Percentiles rank a stretch among this genome's conserved stretches.
phyloP scores from a whole-genome alignment of 2,797 vertebrate genomes.

The Microctenopoma stevenorrisi region DNA sequence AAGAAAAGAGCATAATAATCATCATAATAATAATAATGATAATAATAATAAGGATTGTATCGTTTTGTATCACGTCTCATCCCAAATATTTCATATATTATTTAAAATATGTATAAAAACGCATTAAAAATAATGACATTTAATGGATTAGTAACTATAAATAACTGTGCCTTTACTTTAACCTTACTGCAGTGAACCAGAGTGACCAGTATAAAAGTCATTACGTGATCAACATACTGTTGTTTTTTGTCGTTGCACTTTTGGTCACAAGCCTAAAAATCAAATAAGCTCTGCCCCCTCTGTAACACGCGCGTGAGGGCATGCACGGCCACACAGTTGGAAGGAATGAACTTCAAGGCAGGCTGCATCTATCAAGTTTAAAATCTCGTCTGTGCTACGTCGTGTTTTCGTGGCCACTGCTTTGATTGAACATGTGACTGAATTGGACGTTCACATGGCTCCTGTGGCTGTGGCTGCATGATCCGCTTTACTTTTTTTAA shows the following conservation, averaged over 20 bases:
- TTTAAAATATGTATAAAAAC: too few relatives aligned
- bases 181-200: neutral
- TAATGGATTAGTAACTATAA: neutral
- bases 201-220: neutral
- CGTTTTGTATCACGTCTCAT: too few relatives aligned
- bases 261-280: slow-evolving; percentile 70
- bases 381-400: slow-evolving; percentile 49
- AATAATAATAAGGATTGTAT: too few relatives aligned
- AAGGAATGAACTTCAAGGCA: slow-evolving; percentile 57
- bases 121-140: too few relatives aligned
- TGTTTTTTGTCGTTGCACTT: neutral
- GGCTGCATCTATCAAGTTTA: slow-evolving; percentile 49
- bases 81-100: too few relatives aligned
- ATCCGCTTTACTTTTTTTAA: slow-evolving; percentile 82
- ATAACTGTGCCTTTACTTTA: neutral
- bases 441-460: slow-evolving; percentile 81
- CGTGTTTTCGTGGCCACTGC: slow-evolving; percentile 48
- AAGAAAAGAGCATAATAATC: too few relatives aligned
- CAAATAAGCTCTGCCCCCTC: slow-evolving; percentile 74
- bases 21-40: too few relatives aligned
- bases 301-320: slow-evolving; percentile 54
- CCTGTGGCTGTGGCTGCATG: slow-evolving; percentile 62
- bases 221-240: neutral
- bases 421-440: slow-evolving; percentile 83
- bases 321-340: slow-evolving; percentile 51